Percentiles rank a stretch among this genome's conserved stretches.
Evolutionary conservation across 2,888 invertebrate species (phyloP).

Genomic region (Octonoba sinensis): DNA sequence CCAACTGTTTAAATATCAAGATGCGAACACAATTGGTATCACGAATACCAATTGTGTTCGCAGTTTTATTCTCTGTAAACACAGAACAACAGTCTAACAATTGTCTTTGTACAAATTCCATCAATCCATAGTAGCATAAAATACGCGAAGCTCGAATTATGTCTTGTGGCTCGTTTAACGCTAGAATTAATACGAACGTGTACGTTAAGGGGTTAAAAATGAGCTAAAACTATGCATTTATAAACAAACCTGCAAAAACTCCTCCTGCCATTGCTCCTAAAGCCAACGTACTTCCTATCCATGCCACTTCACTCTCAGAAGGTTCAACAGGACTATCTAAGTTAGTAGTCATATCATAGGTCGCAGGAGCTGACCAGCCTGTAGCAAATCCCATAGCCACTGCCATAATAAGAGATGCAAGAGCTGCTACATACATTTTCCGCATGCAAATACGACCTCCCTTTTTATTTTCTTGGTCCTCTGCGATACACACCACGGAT

Average conservation of each 20-base stretch:
- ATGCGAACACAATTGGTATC: too few relatives aligned
- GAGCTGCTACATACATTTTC: conserved; percentile 56
- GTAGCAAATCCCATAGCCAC: conserved; percentile 60
- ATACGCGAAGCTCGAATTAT: too few relatives aligned
- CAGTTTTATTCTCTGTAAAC: too few relatives aligned
- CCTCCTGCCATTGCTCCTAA: conserved; percentile 64
- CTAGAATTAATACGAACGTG: too few relatives aligned
- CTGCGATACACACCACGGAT: too few relatives aligned
- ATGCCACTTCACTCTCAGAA: conserved; percentile 23
- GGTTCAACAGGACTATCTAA: conserved; percentile 21
- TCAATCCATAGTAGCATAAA: too few relatives aligned
- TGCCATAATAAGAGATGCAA: conserved; percentile 56
- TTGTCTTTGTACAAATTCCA: too few relatives aligned
- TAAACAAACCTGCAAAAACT: conserved; percentile 46
- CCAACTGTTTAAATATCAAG: too few relatives aligned
- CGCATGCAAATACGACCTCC: not conserved
- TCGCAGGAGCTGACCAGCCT: conserved; percentile 64
- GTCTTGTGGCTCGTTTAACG: too few relatives aligned
- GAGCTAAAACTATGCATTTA: not conserved
- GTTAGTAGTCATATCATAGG: conserved; percentile 31
- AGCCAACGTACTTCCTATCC: conserved; percentile 62
- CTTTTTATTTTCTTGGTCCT: too few relatives aligned
- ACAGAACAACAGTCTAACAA: too few relatives aligned
- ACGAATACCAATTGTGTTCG: too few relatives aligned
- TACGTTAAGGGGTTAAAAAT: not conserved